phyloP scores from a whole-genome alignment of 2,888 invertebrate species.

The Ectemnius lituratus region DNA sequence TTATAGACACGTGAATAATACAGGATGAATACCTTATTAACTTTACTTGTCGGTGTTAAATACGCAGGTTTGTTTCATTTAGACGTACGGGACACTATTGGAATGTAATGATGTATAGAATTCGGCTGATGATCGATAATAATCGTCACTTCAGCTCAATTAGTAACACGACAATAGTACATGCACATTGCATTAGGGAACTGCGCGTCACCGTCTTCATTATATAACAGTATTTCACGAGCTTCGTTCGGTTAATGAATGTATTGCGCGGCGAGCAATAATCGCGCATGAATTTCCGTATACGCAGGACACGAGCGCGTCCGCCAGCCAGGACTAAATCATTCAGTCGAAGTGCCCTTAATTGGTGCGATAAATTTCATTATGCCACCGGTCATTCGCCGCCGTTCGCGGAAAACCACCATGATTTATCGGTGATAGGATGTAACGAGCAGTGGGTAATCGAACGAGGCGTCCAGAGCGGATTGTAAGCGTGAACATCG shows the following conservation, averaged over 20 bases:
- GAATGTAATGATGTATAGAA: too few species aligned
- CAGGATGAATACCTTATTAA: too few species aligned
- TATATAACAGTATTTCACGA: background rate
- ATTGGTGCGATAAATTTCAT: slow-evolving; percentile 37
- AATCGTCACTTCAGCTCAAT: too few species aligned
- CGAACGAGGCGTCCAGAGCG: slow-evolving; percentile 15
- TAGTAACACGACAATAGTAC: too few species aligned
- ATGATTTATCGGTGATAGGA: slow-evolving; percentile 55
- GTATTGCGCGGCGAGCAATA: background rate
- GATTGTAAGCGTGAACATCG: slow-evolving; percentile 36
- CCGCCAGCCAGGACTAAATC: background rate
- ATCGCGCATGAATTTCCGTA: background rate
- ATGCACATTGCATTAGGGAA: too few species aligned
- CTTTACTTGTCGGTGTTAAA: too few species aligned
- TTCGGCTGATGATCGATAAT: too few species aligned
- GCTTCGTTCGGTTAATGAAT: background rate
- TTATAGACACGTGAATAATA: too few species aligned
- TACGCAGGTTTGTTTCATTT: too few species aligned
- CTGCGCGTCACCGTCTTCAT: background rate
- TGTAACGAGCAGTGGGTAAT: slow-evolving; percentile 27
- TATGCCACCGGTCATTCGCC: slow-evolving; percentile 8
- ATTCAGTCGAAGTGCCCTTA: slow-evolving; percentile 4
- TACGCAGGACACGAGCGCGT: background rate
- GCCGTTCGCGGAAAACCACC: slow-evolving; percentile 21
- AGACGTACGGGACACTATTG: too few species aligned